Conservation (phyloP, 2,797 vertebrate genomes). For the Oreortyx pictus region DNA sequence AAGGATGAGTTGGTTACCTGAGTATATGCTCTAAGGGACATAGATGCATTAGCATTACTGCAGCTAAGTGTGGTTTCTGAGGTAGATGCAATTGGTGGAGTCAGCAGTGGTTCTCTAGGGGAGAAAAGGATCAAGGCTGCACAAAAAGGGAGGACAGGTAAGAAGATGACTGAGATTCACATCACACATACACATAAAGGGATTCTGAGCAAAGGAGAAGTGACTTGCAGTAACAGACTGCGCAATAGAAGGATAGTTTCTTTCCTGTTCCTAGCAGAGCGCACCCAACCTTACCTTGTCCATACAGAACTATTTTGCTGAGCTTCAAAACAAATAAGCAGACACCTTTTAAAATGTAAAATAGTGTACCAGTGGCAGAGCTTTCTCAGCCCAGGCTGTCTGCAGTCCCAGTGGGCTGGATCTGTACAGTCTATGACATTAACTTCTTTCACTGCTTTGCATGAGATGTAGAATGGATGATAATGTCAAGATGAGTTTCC, state of each 20-base stretch:
- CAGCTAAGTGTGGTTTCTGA: neutral
- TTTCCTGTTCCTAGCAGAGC: neutral
- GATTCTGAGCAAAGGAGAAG: neutral
- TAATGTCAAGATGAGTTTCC: neutral
- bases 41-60: neutral
- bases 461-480: neutral
- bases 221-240: neutral
- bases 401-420: neutral
- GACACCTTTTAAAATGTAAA: neutral
- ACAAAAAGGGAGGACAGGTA: neutral
- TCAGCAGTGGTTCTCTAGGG: neutral
- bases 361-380: neutral
- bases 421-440: neutral
- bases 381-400: neutral
- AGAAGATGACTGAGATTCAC: neutral
- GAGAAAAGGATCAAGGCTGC: neutral
- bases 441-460: neutral
- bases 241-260: neutral
- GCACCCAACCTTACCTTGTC: neutral
- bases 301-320: neutral
- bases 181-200: neutral
- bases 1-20: neutral
- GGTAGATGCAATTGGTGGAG: neutral
- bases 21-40: rapidly evolving
- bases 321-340: neutral